Conservation (phyloP, 2,113 vertebrate genomes). For the Microtus ochrogaster region DNA sequence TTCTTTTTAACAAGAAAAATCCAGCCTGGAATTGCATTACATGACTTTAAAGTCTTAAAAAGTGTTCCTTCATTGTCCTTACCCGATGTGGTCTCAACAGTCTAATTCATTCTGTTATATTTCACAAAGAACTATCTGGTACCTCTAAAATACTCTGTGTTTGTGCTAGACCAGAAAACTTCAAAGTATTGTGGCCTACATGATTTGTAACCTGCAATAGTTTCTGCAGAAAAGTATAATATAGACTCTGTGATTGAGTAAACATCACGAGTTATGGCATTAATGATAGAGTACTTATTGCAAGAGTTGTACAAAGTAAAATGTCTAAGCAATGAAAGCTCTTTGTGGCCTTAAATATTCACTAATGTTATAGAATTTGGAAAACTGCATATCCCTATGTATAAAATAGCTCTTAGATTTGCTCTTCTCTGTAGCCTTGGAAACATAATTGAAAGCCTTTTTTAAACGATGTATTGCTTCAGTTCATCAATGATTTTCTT, state of each 20-base stretch:
- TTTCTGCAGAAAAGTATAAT: constrained; percentile 52
- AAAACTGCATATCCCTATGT: background rate
- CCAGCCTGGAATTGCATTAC: constrained; percentile 90
- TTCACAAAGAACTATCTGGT: constrained; percentile 86
- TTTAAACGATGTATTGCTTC: constrained; percentile 12
- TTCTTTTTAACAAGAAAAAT: constrained; percentile 88
- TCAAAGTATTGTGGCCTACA: background rate
- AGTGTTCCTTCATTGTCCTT: constrained; percentile 87
- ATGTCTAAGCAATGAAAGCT: background rate
- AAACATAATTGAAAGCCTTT: constrained; percentile 12
- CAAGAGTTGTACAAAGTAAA: background rate
- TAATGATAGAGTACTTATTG: background rate
- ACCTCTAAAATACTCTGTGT: constrained; percentile 81
- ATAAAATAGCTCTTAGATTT: background rate
- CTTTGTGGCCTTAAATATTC: constrained; percentile 28
- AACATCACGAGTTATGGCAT: background rate
- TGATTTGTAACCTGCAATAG: background rate
- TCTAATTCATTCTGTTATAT: constrained; percentile 85
- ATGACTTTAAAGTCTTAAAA: constrained; percentile 92
- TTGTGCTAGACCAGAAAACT: constrained; percentile 75
- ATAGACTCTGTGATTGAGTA: constrained; percentile 43
- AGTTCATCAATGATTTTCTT: constrained; percentile 55
- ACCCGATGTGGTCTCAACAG: constrained; percentile 84
- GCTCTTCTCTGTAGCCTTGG: background rate
- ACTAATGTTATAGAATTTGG: constrained; percentile 35